Percentiles rank a stretch among this genome's conserved stretches.
Evolutionary conservation across 2,888 invertebrate species (phyloP).

Genomic region (Cataglyphis altisquamis): DNA sequence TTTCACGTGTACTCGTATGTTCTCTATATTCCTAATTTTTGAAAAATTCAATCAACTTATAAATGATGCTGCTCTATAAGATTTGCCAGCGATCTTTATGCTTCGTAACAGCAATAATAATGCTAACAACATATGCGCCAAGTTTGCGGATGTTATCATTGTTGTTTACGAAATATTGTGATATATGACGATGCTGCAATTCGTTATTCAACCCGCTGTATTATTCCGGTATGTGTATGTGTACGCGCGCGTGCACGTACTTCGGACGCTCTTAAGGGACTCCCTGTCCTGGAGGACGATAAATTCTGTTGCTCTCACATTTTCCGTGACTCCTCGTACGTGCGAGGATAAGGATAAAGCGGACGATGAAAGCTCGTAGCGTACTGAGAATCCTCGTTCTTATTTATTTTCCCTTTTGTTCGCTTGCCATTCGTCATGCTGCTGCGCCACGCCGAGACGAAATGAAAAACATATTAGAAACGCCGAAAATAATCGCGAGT

Average conservation of each 20-base stretch:
- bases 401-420: conserved; percentile 57
- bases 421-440: conserved; percentile 47
- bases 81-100: conserved; percentile 21
- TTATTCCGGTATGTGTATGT: conserved; percentile 44
- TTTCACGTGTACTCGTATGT: background rate
- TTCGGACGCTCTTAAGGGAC: conserved; percentile 62
- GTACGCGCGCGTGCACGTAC: conserved; percentile 42
- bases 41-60: background rate
- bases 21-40: background rate
- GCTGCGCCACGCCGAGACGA: conserved; percentile 29
- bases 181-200: conserved; percentile 50
- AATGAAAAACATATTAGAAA: conserved; percentile 40
- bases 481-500: conserved; percentile 30
- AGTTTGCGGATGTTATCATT: conserved; percentile 44
- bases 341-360: conserved; percentile 76
- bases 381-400: conserved; percentile 56
- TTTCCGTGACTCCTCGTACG: conserved; percentile 62
- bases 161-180: conserved; percentile 53
- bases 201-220: conserved; percentile 57
- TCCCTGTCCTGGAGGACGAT: conserved; percentile 71
- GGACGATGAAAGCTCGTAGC: conserved; percentile 76
- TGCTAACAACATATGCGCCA: background rate
- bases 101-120: conserved; percentile 5
- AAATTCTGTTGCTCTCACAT: conserved; percentile 72
- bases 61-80: background rate